A percentile compares a stretch with the other conserved stretches of the same genome.
These are phyloP conservation scores for Epinotia demarniana DNA, from an alignment of 2,888 invertebrate genomes.

Conservation along the genomic window DNA sequence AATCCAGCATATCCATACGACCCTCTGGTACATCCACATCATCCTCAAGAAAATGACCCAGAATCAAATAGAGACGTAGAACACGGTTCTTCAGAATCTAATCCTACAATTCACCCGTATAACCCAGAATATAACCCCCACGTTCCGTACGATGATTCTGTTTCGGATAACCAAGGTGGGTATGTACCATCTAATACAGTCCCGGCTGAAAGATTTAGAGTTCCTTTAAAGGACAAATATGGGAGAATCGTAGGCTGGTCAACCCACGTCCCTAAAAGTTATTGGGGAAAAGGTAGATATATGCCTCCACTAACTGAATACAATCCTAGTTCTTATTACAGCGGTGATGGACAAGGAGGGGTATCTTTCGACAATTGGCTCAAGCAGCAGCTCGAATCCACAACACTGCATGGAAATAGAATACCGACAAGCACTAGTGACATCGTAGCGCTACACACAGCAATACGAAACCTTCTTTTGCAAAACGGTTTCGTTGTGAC, in stretches of 20 bases:
- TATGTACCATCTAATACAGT: background rate
- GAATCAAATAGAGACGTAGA: background rate
- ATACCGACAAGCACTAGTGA: constrained; percentile 50
- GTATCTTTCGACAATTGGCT: constrained; percentile 58
- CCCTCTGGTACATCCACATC: background rate
- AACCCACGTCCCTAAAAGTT: background rate
- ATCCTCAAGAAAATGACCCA: background rate
- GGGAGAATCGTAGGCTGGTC: constrained; percentile 22
- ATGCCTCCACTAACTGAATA: background rate
- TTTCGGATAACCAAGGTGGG: background rate
- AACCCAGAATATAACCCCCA: background rate
- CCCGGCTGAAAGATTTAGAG: background rate
- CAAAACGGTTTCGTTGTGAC: constrained; percentile 58
- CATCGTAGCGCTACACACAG: constrained; percentile 51
- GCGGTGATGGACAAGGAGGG: background rate
- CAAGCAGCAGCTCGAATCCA: constrained; percentile 54
- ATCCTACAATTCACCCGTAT: background rate
- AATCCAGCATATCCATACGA: background rate
- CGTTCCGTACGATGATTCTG: background rate
- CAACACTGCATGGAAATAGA: constrained; percentile 48
- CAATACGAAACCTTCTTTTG: constrained; percentile 56
- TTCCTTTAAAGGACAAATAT: constrained; percentile 1
- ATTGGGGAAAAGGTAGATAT: background rate
- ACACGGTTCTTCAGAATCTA: background rate
- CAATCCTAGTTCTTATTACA: background rate